These are phyloP conservation scores for Chrysomela aeneicollis DNA, from an alignment of 2,888 invertebrate genomes.

Conservation along the genomic window DNA sequence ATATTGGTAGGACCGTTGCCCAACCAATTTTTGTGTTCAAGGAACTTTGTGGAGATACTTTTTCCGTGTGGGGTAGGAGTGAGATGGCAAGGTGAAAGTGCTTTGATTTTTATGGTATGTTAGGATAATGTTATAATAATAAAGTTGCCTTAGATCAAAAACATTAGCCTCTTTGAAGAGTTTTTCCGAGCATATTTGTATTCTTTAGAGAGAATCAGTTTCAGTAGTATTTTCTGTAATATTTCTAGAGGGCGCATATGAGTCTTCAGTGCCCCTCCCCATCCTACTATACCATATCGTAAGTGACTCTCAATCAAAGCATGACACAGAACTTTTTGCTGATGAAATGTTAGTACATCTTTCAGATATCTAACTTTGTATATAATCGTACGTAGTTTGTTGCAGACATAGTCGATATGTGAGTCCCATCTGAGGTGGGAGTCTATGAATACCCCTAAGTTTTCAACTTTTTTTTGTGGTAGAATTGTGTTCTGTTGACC, in stretches of 20 bases:
- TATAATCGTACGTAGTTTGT: neutral
- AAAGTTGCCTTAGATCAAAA: neutral
- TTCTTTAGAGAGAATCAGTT: conserved; percentile 3
- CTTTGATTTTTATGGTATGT: conserved; percentile 1
- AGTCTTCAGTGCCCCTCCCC: neutral
- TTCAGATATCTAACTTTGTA: neutral
- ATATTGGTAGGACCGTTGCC: neutral
- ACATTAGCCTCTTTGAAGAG: neutral
- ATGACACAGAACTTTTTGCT: neutral
- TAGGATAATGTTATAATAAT: neutral
- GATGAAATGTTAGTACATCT: neutral
- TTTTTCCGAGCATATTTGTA: neutral
- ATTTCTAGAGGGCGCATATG: conserved; percentile 4
- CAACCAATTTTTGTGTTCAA: neutral
- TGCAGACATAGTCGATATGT: neutral
- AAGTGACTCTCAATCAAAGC: conserved; percentile 6
- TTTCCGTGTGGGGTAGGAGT: neutral
- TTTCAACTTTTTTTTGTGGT: neutral
- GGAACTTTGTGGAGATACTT: neutral
- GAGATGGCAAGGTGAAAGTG: neutral
- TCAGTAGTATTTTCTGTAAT: neutral
- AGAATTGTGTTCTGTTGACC: neutral
- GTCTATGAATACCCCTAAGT: neutral
- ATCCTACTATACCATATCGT: neutral
- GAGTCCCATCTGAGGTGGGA: neutral